Percentiles rank a stretch among this genome's conserved stretches.
Evolutionary conservation across 2,888 invertebrate genomes (phyloP).

Genomic region (Norana najaformis): DNA sequence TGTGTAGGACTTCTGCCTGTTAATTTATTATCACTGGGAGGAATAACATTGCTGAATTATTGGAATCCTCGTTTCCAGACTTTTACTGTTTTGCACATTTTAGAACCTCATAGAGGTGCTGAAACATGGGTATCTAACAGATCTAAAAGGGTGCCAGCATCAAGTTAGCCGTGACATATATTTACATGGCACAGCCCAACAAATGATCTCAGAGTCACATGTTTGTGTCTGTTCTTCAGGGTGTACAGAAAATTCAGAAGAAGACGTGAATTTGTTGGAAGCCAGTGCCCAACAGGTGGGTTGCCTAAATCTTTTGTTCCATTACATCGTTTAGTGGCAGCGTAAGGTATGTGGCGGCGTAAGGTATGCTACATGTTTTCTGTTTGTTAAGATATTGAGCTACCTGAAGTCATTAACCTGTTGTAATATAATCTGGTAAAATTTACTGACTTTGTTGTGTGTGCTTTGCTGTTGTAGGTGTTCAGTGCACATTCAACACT

Average conservation of each 20-base stretch:
- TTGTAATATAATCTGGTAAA: neutral
- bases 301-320: neutral
- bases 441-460: neutral
- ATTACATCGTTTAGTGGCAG: neutral
- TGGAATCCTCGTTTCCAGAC: no score
- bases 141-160: neutral
- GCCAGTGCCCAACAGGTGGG: conserved; percentile 67
- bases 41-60: no score
- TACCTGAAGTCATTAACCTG: neutral
- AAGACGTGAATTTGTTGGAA: conserved; percentile 75
- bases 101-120: neutral
- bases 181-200: neutral
- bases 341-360: neutral
- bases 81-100: no score
- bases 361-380: neutral
- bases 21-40: no score
- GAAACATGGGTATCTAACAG: neutral
- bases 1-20: no score
- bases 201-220: neutral
- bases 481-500: conserved; percentile 74
- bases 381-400: neutral
- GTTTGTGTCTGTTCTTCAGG: neutral
- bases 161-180: neutral
- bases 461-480: conserved; percentile 60
- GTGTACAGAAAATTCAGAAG: conserved; percentile 67